Percentiles rank a stretch among this genome's conserved stretches.
phyloP scores from a whole-genome alignment of 2,797 vertebrate species.

The Mormyrops attenuatus region DNA sequence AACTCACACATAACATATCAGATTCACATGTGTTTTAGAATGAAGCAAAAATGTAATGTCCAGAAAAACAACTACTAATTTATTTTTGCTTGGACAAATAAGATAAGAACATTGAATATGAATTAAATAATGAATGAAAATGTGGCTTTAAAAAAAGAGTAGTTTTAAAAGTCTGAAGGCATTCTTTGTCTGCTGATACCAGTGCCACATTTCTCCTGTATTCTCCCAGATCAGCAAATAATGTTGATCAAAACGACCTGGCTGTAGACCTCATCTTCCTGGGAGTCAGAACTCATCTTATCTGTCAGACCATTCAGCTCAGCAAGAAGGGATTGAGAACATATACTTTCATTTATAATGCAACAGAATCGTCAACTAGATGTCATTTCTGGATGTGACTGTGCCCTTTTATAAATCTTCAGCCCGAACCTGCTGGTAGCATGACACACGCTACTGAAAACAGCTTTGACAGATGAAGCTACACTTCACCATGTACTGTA shows the following conservation, averaged over 20 bases:
- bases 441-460: background rate
- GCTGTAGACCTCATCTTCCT: background rate
- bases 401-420: background rate
- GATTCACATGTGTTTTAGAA: background rate
- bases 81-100: background rate
- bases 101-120: background rate
- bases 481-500: background rate
- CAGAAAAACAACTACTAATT: background rate
- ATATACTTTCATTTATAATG: background rate
- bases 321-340: background rate
- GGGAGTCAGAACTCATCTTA: background rate
- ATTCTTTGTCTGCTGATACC: background rate
- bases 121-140: background rate
- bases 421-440: background rate
- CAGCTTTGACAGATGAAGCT: background rate
- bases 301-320: background rate
- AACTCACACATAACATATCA: background rate
- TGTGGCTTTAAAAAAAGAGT: background rate
- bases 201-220: background rate
- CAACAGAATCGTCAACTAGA: background rate
- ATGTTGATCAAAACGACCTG: background rate
- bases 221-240: background rate
- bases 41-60: background rate
- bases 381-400: background rate
- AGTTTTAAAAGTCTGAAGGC: background rate